Evolutionary conservation across 2,797 vertebrate species (phyloP).

Genomic region (Enteromius afrohamiltoni): DNA sequence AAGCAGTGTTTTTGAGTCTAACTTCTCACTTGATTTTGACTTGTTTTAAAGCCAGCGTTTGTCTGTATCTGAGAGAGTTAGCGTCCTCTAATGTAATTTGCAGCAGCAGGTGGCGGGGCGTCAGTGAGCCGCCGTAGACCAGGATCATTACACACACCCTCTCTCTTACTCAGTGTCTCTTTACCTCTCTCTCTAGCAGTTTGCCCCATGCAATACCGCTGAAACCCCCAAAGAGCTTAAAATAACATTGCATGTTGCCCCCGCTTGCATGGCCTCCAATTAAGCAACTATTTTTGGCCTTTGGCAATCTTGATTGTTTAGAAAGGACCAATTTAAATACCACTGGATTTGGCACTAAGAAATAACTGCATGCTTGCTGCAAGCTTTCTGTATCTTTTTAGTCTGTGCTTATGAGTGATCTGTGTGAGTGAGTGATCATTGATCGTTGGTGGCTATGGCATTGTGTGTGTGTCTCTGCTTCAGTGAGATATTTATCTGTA

Average conservation of each 20-base stretch:
- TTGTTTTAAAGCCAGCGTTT: not conserved
- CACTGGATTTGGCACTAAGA: slow-evolving; percentile 19
- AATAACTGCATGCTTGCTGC: not conserved
- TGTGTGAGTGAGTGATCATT: not conserved
- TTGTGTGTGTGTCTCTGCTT: not conserved
- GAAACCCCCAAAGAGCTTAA: slow-evolving; percentile 64
- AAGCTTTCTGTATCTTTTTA: not conserved
- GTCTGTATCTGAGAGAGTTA: not conserved
- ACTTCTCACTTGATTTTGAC: not conserved
- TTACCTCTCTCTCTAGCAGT: not conserved
- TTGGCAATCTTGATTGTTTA: slow-evolving; percentile 46
- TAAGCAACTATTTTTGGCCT: slow-evolving; percentile 68
- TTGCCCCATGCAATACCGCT: slow-evolving; percentile 62
- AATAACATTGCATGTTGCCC: slow-evolving; percentile 73
- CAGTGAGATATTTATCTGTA: slow-evolving; percentile 7
- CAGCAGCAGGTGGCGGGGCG: slow-evolving; percentile 71
- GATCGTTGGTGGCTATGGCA: not conserved
- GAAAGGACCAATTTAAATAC: slow-evolving; percentile 39
- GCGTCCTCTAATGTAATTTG: slow-evolving; percentile 69
- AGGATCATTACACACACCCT: slow-evolving; percentile 59
- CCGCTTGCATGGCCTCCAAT: slow-evolving; percentile 65
- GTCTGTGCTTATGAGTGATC: not conserved
- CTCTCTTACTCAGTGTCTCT: not conserved
- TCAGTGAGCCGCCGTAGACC: slow-evolving; percentile 56
- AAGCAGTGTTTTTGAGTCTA: not conserved